Evolutionary conservation across 2,888 invertebrate genomes (phyloP), one percentile per base, ranked within the genome.

Genomic region (Synergus japonicus): DNA sequence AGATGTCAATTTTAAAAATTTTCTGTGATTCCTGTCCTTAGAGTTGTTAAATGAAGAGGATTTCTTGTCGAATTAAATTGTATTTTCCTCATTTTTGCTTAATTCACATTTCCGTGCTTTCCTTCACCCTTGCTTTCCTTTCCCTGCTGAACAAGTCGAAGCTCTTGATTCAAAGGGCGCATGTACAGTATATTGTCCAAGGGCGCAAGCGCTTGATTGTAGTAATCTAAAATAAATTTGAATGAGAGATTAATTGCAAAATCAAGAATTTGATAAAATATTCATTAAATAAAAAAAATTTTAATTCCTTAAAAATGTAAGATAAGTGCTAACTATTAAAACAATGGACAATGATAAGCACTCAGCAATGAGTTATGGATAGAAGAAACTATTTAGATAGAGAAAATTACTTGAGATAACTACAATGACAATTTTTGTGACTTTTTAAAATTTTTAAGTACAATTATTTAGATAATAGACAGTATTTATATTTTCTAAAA

Each of bases 61-160:
- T 73, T 4, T 54, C 54, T 44, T n/a, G 76, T 64, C 10, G 66
- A 78, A 80, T 82, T 73, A 79, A 76, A 80, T 66, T 37, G 64
- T 54, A 44, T 43, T 54, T 65, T 22, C 7, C 37, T 41, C 46
- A 79, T 81, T 80, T 79, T 76, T 58, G 49, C 46, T 63, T 37
- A 44, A 49, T 43, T 77, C 76, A 77, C 80, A 84, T 82, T 82
- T 84, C 79, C 80, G 82, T 63, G 77, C 81, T 80, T 79, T 83
- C 81, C 10, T 37, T 49, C 37, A 81, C 83, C 81, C 78, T 83
- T 10, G 29, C 8, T 22, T 22, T 22, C 22, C 22, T 22, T 22
- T 22, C 22, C 22, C 10, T 73, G 37, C 49, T 73, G 49, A 29
- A 22, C 29, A 8, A 54, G n/a, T 15, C n/a, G 76, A 79, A 81